A percentile compares a stretch with the other conserved stretches of the same genome.
Evolutionary conservation across 1,140 invertebrate genomes (phyloP).

Genomic region (Trypoxylus dichotomus): DNA sequence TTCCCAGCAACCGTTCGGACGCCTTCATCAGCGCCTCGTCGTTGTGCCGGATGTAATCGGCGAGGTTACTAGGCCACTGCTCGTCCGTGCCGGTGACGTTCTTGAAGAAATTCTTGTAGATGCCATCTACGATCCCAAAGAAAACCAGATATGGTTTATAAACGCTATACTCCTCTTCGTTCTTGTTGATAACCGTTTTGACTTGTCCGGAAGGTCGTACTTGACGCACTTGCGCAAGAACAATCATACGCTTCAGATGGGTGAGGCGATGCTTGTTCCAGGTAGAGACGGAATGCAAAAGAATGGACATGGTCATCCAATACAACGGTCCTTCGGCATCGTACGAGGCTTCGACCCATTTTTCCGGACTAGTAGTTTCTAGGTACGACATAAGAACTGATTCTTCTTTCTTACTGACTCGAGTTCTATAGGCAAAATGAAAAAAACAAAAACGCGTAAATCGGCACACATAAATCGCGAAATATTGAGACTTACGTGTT

Average conservation of each 20-base stretch:
- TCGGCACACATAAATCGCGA: background rate
- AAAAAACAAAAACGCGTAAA: background rate
- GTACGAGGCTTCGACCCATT: slow-evolving; percentile 79
- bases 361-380: slow-evolving; percentile 59
- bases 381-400: slow-evolving; percentile 71
- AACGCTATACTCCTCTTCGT: slow-evolving; percentile 72
- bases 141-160: slow-evolving; percentile 88
- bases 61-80: slow-evolving; percentile 85
- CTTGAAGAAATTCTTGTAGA: slow-evolving; percentile 78
- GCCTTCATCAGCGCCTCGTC: slow-evolving; percentile 87
- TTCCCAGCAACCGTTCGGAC: slow-evolving; percentile 78
- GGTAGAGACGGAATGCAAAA: slow-evolving; percentile 71
- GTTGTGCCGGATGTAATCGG: slow-evolving; percentile 92
- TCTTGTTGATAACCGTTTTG: slow-evolving; percentile 59
- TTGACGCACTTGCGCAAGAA: slow-evolving; percentile 77
- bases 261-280: slow-evolving; percentile 70
- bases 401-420: slow-evolving; percentile 73
- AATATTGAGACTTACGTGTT: slow-evolving; percentile 76
- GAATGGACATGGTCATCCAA: slow-evolving; percentile 77
- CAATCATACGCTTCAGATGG: slow-evolving; percentile 77
- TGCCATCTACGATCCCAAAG: slow-evolving; percentile 76
- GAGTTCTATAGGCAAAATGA: slow-evolving; percentile 60
- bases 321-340: slow-evolving; percentile 90
- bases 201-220: slow-evolving; percentile 59
- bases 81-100: slow-evolving; percentile 74